Conservation (phyloP, 2,797 vertebrate genomes). For the Sphaeramia orbicularis region DNA sequence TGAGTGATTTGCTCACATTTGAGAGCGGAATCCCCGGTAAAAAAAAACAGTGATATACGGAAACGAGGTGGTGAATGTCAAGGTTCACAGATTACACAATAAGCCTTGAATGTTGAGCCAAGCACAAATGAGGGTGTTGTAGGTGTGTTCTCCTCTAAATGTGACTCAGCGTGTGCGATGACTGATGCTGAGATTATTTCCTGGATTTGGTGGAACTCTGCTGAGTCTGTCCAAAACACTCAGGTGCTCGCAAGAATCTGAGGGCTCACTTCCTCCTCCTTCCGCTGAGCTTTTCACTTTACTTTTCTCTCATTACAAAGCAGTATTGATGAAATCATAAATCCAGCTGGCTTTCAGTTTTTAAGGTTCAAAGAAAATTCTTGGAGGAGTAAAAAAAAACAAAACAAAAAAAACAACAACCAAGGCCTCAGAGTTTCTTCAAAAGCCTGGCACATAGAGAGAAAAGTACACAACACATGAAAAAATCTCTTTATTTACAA, state of each 20-base stretch:
- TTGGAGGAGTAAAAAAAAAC: background rate
- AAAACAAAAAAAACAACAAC: conserved; percentile 4
- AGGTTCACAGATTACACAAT: conserved; percentile 1
- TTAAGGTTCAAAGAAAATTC: conserved; percentile 2
- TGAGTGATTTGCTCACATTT: conserved; percentile 40
- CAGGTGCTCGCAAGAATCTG: background rate
- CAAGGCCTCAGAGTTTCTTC: background rate
- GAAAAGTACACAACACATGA: background rate
- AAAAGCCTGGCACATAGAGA: background rate
- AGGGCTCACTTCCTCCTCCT: conserved; percentile 11
- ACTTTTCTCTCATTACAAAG: background rate
- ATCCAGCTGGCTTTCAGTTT: background rate
- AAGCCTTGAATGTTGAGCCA: background rate
- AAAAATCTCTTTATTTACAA: conserved; percentile 49
- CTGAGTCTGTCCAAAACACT: conserved; percentile 37
- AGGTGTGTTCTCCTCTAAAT: conserved; percentile 13
- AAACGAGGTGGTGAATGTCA: too few relatives aligned
- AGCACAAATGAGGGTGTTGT: background rate
- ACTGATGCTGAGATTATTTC: conserved; percentile 36
- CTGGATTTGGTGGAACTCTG: conserved; percentile 30
- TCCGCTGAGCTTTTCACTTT: background rate
- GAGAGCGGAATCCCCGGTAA: conserved; percentile 31
- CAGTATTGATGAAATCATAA: background rate
- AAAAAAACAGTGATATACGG: conserved; percentile 7
- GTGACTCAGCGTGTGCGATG: conserved; percentile 33